These are phyloP conservation scores for Coenonympha glycerion DNA, from an alignment of 2,888 invertebrate species.

Conservation along the genomic window DNA sequence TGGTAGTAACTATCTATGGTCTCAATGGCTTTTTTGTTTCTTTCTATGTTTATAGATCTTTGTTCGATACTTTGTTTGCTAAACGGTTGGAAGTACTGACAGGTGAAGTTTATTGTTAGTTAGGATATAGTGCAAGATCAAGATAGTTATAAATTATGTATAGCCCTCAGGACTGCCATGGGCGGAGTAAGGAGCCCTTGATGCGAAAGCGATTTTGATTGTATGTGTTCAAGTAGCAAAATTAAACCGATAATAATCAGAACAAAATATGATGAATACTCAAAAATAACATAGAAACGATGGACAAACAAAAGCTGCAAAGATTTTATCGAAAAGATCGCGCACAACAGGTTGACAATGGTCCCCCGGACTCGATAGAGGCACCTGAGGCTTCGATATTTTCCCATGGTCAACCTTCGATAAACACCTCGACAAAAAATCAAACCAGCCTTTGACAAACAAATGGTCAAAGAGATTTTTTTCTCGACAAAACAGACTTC, in stretches of 20 bases:
- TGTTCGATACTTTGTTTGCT: no score
- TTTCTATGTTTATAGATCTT: no score
- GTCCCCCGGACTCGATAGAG: conserved; percentile 51
- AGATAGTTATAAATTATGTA: no score
- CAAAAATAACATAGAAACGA: conserved; percentile 6
- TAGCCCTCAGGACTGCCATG: no score
- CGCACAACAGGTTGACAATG: conserved; percentile 63
- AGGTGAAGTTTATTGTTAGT: no score
- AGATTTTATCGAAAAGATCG: conserved; percentile 54
- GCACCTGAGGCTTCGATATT: conserved; percentile 71
- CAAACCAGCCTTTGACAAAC: conserved; percentile 65
- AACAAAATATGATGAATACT: not conserved
- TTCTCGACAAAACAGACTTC: conserved; percentile 61
- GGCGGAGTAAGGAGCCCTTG: no score
- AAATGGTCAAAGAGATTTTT: conserved; percentile 71
- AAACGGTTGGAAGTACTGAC: no score
- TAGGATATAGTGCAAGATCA: no score
- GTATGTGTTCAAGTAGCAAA: no score
- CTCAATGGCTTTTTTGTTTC: no score
- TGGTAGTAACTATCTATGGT: no score
- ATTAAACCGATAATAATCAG: not conserved
- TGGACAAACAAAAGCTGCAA: conserved; percentile 43
- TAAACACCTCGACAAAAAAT: conserved; percentile 71
- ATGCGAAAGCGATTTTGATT: no score
- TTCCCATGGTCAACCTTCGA: conserved; percentile 74